Percentiles rank a stretch among this genome's conserved stretches.
Conservation (phyloP, 1,140 invertebrate genomes). For the Schlechtendalia chinensis region DNA sequence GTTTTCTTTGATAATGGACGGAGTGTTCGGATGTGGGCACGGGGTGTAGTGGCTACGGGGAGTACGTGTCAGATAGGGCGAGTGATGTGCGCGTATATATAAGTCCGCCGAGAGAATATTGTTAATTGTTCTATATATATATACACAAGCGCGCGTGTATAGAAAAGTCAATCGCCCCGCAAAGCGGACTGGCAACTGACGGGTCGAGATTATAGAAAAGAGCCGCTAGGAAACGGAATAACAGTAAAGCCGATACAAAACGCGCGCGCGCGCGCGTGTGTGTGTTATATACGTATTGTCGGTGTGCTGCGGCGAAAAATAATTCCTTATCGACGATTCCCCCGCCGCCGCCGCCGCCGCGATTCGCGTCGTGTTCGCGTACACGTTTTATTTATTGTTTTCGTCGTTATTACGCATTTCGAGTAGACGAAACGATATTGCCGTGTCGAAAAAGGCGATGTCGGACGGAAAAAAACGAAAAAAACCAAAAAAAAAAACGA, state of each 20-base stretch:
- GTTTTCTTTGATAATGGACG: constrained; percentile 41
- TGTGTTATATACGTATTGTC: neutral
- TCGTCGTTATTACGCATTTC: too few species aligned
- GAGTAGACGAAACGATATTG: neutral
- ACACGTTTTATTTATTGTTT: too few species aligned
- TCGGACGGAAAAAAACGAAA: too few species aligned
- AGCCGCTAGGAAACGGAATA: neutral
- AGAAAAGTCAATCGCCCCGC: constrained; percentile 4
- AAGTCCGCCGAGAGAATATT: neutral
- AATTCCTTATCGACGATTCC: too few species aligned
- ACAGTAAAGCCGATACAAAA: neutral
- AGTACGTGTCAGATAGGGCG: neutral
- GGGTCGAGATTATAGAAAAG: constrained; percentile 10
- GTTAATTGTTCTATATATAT: constrained; percentile 21
- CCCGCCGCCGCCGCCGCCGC: too few species aligned
- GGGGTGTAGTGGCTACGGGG: too few species aligned
- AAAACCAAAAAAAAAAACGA: too few species aligned
- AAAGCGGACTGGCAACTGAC: constrained; percentile 26
- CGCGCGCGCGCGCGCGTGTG: neutral
- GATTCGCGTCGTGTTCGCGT: too few species aligned
- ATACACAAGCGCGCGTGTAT: neutral
- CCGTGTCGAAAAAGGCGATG: too few species aligned
- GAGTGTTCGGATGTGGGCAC: neutral
- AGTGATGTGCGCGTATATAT: neutral
- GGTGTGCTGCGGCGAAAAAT: too few species aligned